Evolutionary conservation across 1,140 invertebrate species (phyloP).

Genomic region (Mesaphorura yosii): DNA sequence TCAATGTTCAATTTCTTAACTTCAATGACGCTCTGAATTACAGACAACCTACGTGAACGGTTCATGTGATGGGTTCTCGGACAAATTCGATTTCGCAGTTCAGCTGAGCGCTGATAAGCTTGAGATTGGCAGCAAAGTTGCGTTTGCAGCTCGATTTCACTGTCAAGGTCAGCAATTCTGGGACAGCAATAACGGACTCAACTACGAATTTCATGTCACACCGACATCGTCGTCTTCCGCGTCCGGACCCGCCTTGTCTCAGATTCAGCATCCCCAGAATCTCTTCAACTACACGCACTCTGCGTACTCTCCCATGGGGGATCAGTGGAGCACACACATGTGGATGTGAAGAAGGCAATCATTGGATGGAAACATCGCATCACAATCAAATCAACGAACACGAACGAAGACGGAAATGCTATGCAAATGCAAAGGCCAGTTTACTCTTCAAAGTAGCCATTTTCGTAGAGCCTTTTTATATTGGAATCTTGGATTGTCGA

Average conservation of each 20-base stretch:
- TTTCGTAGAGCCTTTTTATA: no score
- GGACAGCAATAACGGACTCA: constrained; percentile 65
- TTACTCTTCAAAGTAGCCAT: no score
- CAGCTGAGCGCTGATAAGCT: constrained; percentile 54
- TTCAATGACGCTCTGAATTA: no score
- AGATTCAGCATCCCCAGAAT: not conserved
- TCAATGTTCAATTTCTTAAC: no score
- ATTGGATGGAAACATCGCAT: not conserved
- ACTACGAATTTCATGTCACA: constrained; percentile 36
- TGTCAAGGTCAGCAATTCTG: constrained; percentile 73
- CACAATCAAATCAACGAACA: not conserved
- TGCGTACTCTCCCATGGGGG: constrained; percentile 11
- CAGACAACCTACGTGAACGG: constrained; percentile 63
- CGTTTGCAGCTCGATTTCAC: constrained; percentile 71
- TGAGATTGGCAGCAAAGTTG: constrained; percentile 56
- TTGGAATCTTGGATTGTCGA: no score
- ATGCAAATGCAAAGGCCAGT: no score
- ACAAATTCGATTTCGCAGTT: constrained; percentile 67
- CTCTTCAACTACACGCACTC: not conserved
- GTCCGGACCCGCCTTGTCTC: not conserved
- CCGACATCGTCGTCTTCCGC: constrained; percentile 5
- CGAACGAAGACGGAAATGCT: no score
- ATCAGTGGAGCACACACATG: constrained; percentile 21
- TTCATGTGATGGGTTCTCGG: constrained; percentile 85
- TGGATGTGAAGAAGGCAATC: constrained; percentile 1